Conservation (phyloP, 2,113 vertebrate species). For the Uria aalge region DNA sequence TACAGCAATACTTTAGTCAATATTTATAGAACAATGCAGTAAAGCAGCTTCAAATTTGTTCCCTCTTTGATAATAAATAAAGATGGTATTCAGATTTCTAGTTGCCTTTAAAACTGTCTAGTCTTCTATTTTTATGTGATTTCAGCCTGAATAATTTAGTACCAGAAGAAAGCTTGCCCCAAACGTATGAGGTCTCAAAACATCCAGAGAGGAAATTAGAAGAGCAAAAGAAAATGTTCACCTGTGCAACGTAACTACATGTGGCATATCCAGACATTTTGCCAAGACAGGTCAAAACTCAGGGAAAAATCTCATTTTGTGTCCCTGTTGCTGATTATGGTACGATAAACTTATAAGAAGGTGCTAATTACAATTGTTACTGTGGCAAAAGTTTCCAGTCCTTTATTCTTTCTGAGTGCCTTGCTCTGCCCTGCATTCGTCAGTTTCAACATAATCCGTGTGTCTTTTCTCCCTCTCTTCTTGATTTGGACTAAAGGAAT, state of each 20-base stretch:
- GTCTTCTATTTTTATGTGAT: background rate
- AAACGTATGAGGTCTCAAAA: background rate
- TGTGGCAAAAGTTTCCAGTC: background rate
- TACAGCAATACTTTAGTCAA: slow-evolving; percentile 29
- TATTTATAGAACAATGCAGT: slow-evolving; percentile 53
- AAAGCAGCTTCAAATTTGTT: slow-evolving; percentile 41
- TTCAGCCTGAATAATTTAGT: slow-evolving; percentile 14
- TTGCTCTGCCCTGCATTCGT: background rate
- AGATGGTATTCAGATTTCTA: slow-evolving; percentile 3
- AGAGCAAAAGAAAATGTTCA: background rate
- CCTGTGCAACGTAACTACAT: background rate
- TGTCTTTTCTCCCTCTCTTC: background rate
- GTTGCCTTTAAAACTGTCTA: slow-evolving; percentile 34
- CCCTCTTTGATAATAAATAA: slow-evolving; percentile 49
- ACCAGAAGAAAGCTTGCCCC: background rate
- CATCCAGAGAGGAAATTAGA: background rate
- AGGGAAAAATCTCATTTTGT: background rate
- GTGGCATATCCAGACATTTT: background rate
- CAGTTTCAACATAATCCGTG: background rate
- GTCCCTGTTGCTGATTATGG: background rate
- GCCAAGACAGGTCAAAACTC: background rate
- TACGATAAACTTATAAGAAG: background rate
- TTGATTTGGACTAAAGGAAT: background rate
- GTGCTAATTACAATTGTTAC: background rate
- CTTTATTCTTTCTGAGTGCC: background rate